Percentiles rank a stretch among this genome's conserved stretches.
Evolutionary conservation across 2,113 vertebrate species (phyloP).

Genomic region (Odontesthes bonariensis): DNA sequence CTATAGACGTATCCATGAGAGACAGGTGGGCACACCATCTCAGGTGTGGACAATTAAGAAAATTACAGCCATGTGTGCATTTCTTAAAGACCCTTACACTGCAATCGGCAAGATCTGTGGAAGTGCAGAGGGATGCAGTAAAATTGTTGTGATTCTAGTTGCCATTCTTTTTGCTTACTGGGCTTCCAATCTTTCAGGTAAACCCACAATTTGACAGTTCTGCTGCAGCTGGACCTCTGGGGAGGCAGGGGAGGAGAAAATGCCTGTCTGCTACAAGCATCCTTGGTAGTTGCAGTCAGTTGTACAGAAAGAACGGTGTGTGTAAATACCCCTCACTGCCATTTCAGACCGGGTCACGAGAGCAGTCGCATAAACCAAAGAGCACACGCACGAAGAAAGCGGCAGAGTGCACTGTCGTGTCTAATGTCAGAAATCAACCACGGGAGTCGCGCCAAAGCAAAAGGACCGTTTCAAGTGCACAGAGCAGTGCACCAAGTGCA

Average conservation of each 20-base stretch:
- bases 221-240: constrained; percentile 34
- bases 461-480: constrained; percentile 11
- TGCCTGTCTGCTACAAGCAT: constrained; percentile 43
- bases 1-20: no score
- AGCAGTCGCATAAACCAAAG: constrained; percentile 34
- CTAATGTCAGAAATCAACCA: constrained; percentile 16
- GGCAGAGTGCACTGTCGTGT: constrained; percentile 3
- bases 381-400: constrained; percentile 8
- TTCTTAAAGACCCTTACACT: no score
- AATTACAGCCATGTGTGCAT: no score
- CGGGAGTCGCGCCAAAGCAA: constrained; percentile 5
- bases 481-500: constrained; percentile 1
- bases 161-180: not conserved
- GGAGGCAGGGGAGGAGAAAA: constrained; percentile 48
- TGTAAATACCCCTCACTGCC: constrained; percentile 84
- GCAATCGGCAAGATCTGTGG: no score
- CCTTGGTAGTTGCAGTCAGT: constrained; percentile 54
- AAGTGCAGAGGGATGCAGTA: not conserved
- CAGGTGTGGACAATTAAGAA: no score
- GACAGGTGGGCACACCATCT: no score
- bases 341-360: constrained; percentile 73
- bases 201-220: constrained; percentile 86
- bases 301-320: constrained; percentile 69
- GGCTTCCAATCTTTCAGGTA: constrained; percentile 78
- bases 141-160: not conserved